Base-by-base conservation (phyloP, 2,888 invertebrate species). In the Lepetodrilus schrolli region DNA sequence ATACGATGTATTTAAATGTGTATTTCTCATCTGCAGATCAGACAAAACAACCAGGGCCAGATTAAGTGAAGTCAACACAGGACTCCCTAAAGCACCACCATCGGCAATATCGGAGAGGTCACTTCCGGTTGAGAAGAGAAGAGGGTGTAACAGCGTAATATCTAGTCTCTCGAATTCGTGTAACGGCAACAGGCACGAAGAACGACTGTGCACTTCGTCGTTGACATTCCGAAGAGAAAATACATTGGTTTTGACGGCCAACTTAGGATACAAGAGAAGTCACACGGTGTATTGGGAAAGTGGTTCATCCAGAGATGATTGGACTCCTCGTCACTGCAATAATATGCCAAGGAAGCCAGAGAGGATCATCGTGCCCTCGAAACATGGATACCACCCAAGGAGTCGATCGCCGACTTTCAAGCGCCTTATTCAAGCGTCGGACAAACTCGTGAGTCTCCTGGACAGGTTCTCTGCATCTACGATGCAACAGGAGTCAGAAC, bases 341-440 rank as follows among this genome's bases (percentile, higher is more conserved):
- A 21, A 17, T 17, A 21, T 48, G 3, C 48, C 17, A 17, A 58
- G 17, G 17, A 13, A 34, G 21, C 23, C 30, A 17, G 68, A 68
- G 13, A 38, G 47, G 23, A 23, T 68, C 21, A 68, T 68, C 26
- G 34, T n/a, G 4, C 68, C 68, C n/a, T 68, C 68, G 4, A 68
- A 68, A 26, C 26, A 68, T 68, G 68, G 68, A 23, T 68, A 17
- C 68, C 68, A 68, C n/a, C 68, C 68, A 13, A 17, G 68, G 8
- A 68, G 68, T n/a, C 47, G 47, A 17, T 68, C 68, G 68, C 68
- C 68, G 17, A 68, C 68, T 5, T 68, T 68, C 47, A 68, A 68
- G 30, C 30, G 68, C 13, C 30, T 68, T 2, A 23, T 21, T 23
- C 30, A 47, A 47, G 68, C 68, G 20, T 68, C 68, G 13, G 26